Base-by-base conservation (phyloP, 2,888 invertebrate genomes). In the Tromatobia lineatoria region DNA sequence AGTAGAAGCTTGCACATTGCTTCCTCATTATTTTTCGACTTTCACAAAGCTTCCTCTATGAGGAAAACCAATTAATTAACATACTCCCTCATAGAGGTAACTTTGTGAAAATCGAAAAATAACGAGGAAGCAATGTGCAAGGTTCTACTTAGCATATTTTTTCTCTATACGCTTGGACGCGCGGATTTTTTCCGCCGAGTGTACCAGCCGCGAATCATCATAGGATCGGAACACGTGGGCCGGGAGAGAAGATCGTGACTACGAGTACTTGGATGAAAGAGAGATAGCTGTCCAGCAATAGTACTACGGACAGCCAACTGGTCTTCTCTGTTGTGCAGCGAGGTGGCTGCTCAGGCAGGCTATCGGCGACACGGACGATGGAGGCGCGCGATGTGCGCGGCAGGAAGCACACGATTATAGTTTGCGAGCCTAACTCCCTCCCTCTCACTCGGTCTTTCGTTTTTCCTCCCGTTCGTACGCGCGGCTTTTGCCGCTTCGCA, bases 401-500 rank as follows among this genome's bases (percentile, higher is more conserved):
- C 92, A 91, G 92, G 92, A 92, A 92, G 90, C 91, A 89, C 90
- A 88, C 91, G 91, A 92, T 92, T 92, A 92, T 87, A 83, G 85
- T 86, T 84, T 83, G 80, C 83, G 70, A 47, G 52, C 82, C 71
- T 80, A 76, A 81, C 78, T 77, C 77, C 59, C 61, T 80, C 67
- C 61, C 69, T 74, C 73, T 76, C 71, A 61, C 59, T 59, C 50
- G 50, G 15, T 59, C 59, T 34, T 15, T n/a, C 73, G 34, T 47
- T 74, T 61, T 34, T 74, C 47, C 18, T 64, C 50, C 38, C 74
- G 74, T 47, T 50, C 11, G 59, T 61, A 45, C 23, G 59, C 74
- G 70, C 18, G 61, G 34, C 61, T 61, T 25, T 45, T 38, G 4
- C 50, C 29, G 34, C 61, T 38, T 45, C 57, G 18, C 73, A 25